Evolutionary conservation across 2,888 invertebrate genomes (phyloP), one percentile per base, ranked within the genome.

Genomic region (Lathronympha strigana): DNA sequence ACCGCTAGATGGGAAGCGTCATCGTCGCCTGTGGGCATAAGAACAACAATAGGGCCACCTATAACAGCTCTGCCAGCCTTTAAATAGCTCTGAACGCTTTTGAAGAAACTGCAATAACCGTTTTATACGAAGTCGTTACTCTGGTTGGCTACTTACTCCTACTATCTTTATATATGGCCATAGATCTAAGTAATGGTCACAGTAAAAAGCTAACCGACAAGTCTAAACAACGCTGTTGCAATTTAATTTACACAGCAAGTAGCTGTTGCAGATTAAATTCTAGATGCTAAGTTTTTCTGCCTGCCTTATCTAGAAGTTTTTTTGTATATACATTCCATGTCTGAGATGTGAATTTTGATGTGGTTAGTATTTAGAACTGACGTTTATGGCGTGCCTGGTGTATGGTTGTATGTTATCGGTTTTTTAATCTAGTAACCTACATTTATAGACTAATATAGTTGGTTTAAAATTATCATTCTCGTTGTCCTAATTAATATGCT

Each of bases 161-260:
- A 23, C 47, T 2, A 21, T 31, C 53, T n/a, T 21, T 53, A 40
- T 33, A 61, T 15, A 61, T 61, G 51, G 51, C 15, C 28, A 45
- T n/a, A 40, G 21, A 53, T 53, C 61, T 45, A 43, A 43, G 51
- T 38, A 61, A 61, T 51, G 40, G 61, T 19, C 43, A 43, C 11
- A 57, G 58, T 51, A 58, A 63, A 51, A 64, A 64, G 40, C 58
- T 2, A 58, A 43, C 58, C n/a, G 36, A 33, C 50, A 23, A 57
- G 23, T 63, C 23, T 23, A 17, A 31, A 47, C 31, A 40, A 45
- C 51, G 40, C 33, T 25, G 58, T 63, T 51, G 57, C 51, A 58
- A 64, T 64, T 58, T 43, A 64, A 55, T 64, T 58, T 43, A 51
- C 43, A 21, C 49, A 21, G n/a, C 13, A 21, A 36, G 15, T 45